A percentile compares a stretch with the other conserved stretches of the same genome.
Evolutionary conservation across 2,113 vertebrate species (phyloP).

Genomic region (Microcebus murinus): DNA sequence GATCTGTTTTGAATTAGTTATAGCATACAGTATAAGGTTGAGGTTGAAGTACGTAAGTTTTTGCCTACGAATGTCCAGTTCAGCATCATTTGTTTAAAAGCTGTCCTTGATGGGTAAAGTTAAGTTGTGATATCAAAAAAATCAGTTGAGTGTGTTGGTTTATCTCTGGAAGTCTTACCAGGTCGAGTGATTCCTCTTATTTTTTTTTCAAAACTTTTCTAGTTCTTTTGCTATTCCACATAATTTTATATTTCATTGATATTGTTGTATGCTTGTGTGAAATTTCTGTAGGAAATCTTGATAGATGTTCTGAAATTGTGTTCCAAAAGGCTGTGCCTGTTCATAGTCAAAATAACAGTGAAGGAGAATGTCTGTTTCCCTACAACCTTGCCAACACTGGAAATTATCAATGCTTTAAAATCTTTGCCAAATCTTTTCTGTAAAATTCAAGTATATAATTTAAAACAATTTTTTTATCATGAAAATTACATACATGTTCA

Average conservation of each 20-base stretch:
- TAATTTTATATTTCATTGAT: slow-evolving; percentile 18
- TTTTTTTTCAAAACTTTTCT: slow-evolving; percentile 31
- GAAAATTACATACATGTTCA: not conserved
- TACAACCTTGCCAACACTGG: not conserved
- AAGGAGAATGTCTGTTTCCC: not conserved
- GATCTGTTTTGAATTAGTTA: not conserved
- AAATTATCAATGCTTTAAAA: slow-evolving; percentile 4
- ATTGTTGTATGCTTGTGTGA: not conserved
- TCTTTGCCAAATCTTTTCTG: slow-evolving; percentile 5
- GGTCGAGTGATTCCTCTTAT: not conserved
- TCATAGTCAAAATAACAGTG: not conserved
- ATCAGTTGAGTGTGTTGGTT: not conserved
- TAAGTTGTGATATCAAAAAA: not conserved
- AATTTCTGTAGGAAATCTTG: slow-evolving; percentile 16
- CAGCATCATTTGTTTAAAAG: slow-evolving; percentile 9
- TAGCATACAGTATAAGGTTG: not conserved
- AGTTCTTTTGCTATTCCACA: not conserved
- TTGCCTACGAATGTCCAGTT: not conserved
- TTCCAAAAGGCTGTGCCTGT: not conserved
- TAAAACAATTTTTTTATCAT: not conserved
- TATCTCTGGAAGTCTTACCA: not conserved
- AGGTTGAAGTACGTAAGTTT: not conserved
- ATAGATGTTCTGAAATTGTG: slow-evolving; percentile 9
- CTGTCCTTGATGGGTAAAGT: not conserved
- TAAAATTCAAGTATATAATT: slow-evolving; percentile 43